Evolutionary conservation across 2,113 vertebrate species (phyloP), one percentile per base, ranked within the genome.

Genomic region (Pseudorectes ferrugineus): DNA sequence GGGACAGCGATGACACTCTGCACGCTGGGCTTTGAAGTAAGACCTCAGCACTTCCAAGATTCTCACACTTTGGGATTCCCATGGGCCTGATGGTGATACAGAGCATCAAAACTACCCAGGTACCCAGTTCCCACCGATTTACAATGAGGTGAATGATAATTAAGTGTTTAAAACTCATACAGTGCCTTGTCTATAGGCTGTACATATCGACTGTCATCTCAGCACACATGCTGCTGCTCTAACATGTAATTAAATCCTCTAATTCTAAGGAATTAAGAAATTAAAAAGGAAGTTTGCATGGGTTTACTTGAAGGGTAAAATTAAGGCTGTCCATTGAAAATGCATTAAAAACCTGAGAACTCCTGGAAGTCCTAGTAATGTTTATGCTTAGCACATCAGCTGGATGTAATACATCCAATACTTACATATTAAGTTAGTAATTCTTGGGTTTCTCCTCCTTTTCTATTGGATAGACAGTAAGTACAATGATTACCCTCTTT

Each of bases 181-280:
- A 31, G 6, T 54, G 43, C 14, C 33, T 66, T 28, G 5, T 14
- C 45, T 54, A 12, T 5, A 48, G 23, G 40, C 28, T 57, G 23
- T 40, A 7, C 0, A 0, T 22, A 36, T 3, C 9, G 25, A 2
- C 31, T 54, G 7, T 12, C 43, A 86, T 46, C 43, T 63, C 0
- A 0, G 17, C 68, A 22, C 22, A 5, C 3, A 33, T 54, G 63
- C 58, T 59, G 51, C 66, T 46, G 35, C 58, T 88, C 38, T 77
- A 62, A 46, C 5, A 4, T 24, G 46, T 11, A 49, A 73, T 71
- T 66, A 90, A 87, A 45, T 33, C 48, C 36, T 73, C 40, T 42
- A 35, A 23, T 52, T 49, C 38, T 70, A 55, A 58, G 5, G 38
- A 58, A 63, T 51, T 35, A 35, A 31, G 46, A 72, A 80, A 52